Conservation (phyloP, 2,888 invertebrate species). For the Cabera pusaria region DNA sequence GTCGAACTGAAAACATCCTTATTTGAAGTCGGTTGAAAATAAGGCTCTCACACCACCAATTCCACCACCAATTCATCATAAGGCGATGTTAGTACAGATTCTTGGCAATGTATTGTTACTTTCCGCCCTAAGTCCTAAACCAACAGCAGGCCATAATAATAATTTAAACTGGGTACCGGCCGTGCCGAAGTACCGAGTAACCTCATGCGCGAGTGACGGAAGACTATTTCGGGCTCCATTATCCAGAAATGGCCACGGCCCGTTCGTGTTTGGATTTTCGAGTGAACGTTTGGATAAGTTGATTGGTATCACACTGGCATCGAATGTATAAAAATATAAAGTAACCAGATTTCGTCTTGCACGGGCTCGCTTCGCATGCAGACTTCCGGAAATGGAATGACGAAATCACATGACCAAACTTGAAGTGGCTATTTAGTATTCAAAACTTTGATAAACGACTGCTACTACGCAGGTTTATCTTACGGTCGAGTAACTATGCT, state of each 20-base stretch:
- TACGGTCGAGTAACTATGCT: no score
- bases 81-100: slow-evolving; percentile 1
- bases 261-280: slow-evolving; percentile 69
- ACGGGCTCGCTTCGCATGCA: slow-evolving; percentile 13
- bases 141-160: slow-evolving; percentile 33
- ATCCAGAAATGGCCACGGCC: slow-evolving; percentile 73
- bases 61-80: no score
- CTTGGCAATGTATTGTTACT: slow-evolving; percentile 5
- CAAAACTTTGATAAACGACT: no score
- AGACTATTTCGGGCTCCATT: slow-evolving; percentile 73
- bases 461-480: no score
- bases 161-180: slow-evolving; percentile 30
- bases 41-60: no score
- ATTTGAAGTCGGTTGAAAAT: no score
- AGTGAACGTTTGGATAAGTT: slow-evolving; percentile 49
- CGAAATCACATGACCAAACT: no score
- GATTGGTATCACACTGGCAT: slow-evolving; percentile 30
- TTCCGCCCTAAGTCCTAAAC: slow-evolving; percentile 25
- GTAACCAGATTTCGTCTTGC: slow-evolving; percentile 7
- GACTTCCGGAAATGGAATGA: slow-evolving; percentile 16
- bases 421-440: slow-evolving; percentile 9
- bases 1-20: no score
- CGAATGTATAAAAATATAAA: slow-evolving; percentile 19
- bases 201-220: slow-evolving; percentile 64
- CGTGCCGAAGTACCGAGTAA: slow-evolving; percentile 35